A percentile compares a stretch with the other conserved stretches of the same genome.
Conservation (phyloP, 2,113 vertebrate genomes). For the Jaculus jaculus region DNA sequence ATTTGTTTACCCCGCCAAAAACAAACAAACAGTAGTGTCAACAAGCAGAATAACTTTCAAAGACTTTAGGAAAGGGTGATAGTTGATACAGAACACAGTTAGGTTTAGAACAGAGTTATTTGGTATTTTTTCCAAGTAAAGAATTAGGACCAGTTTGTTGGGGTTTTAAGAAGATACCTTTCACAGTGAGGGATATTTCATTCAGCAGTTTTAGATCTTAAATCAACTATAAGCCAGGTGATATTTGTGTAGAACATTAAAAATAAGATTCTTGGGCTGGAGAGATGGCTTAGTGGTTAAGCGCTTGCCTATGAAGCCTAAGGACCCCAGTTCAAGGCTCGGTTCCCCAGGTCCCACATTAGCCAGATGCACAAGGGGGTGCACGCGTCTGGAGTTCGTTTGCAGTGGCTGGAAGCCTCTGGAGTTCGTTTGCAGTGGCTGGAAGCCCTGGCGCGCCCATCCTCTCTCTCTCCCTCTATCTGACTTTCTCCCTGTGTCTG, state of each 20-base stretch:
- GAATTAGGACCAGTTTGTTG: background rate
- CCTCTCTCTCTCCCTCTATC: too few relatives aligned
- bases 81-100: background rate
- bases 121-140: background rate
- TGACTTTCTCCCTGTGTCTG: too few relatives aligned
- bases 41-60: conserved; percentile 23
- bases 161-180: background rate
- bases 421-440: too few relatives aligned
- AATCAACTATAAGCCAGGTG: background rate
- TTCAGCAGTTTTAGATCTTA: conserved; percentile 29
- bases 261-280: background rate
- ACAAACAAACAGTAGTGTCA: background rate
- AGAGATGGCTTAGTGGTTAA: background rate
- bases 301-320: background rate
- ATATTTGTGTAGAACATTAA: conserved; percentile 12
- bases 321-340: too few relatives aligned
- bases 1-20: background rate
- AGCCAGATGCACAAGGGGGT: too few relatives aligned
- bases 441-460: too few relatives aligned
- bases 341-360: too few relatives aligned
- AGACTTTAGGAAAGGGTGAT: background rate
- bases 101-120: background rate
- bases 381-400: too few relatives aligned
- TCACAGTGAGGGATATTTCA: background rate
- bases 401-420: too few relatives aligned